These are phyloP conservation scores for Dynastes maya DNA, from an alignment of 2,888 invertebrate species.

Conservation along the genomic window DNA sequence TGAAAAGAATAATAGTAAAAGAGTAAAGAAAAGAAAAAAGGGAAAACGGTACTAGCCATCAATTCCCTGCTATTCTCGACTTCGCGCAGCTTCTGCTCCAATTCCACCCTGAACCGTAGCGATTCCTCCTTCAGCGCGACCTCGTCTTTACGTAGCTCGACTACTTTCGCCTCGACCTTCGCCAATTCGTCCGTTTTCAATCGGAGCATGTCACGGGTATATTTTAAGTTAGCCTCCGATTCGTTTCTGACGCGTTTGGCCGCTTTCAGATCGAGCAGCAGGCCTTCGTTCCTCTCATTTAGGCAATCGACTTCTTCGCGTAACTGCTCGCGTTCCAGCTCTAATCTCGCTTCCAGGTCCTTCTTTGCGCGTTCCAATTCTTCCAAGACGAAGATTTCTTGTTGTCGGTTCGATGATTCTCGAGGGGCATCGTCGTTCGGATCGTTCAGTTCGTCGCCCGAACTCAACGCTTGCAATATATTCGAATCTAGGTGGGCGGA, in stretches of 20 bases:
- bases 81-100: conserved; percentile 61
- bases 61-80: conserved; percentile 62
- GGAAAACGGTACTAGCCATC: conserved; percentile 59
- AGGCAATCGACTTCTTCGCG: conserved; percentile 58
- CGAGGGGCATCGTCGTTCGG: conserved; percentile 11
- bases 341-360: conserved; percentile 71
- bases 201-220: conserved; percentile 61
- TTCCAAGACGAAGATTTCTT: not conserved
- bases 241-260: conserved; percentile 60
- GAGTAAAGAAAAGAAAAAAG: conserved; percentile 1
- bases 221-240: conserved; percentile 61
- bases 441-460: conserved; percentile 61
- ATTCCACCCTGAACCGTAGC: conserved; percentile 58
- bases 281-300: conserved; percentile 58
- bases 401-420: not conserved
- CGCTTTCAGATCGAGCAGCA: conserved; percentile 58
- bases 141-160: conserved; percentile 57
- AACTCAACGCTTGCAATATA: conserved; percentile 75
- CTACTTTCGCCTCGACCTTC: conserved; percentile 60
- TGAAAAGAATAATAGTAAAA: conserved; percentile 25
- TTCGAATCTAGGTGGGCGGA: conserved; percentile 76
- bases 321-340: conserved; percentile 72
- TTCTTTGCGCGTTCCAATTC: conserved; percentile 61
- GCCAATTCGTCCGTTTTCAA: conserved; percentile 59
- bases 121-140: conserved; percentile 58